Evolutionary conservation across 2,888 invertebrate genomes (phyloP).

Genomic region (Melikaiella ostensackeni): DNA sequence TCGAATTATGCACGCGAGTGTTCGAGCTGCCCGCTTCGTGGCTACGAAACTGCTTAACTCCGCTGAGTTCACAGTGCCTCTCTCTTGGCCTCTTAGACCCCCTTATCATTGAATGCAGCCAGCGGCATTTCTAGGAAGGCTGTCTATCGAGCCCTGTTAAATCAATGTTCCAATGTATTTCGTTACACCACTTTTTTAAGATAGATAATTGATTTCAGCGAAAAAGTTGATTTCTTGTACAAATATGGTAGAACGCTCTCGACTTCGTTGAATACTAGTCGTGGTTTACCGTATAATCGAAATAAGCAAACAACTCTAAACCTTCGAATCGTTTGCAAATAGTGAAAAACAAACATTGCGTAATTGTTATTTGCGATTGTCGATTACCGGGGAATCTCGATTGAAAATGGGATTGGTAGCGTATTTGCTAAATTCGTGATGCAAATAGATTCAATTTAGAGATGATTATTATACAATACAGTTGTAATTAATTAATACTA

Average conservation of each 20-base stretch:
- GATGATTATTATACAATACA: background rate
- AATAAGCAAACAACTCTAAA: constrained; percentile 28
- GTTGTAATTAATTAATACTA: background rate
- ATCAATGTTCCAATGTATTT: too few species aligned
- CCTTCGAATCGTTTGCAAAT: constrained; percentile 29
- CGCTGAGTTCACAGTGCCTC: too few species aligned
- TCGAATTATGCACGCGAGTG: too few species aligned
- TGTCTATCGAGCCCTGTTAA: too few species aligned
- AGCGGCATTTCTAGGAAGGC: too few species aligned
- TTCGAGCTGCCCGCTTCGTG: too few species aligned
- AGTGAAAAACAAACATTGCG: constrained; percentile 13
- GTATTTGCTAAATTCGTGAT: background rate
- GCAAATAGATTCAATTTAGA: background rate
- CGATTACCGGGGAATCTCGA: background rate
- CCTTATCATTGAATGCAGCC: too few species aligned
- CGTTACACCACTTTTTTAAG: too few species aligned
- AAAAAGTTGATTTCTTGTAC: background rate
- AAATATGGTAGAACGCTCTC: background rate
- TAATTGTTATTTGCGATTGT: constrained; percentile 27
- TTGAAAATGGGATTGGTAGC: background rate
- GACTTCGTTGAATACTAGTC: background rate
- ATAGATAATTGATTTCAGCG: background rate
- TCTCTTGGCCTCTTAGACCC: too few species aligned
- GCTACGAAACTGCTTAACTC: too few species aligned
- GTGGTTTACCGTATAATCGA: constrained; percentile 25